Percentiles rank a stretch among this genome's conserved stretches.
Conservation (phyloP, 2,888 invertebrate species). For the Prionchulus punctatus region DNA sequence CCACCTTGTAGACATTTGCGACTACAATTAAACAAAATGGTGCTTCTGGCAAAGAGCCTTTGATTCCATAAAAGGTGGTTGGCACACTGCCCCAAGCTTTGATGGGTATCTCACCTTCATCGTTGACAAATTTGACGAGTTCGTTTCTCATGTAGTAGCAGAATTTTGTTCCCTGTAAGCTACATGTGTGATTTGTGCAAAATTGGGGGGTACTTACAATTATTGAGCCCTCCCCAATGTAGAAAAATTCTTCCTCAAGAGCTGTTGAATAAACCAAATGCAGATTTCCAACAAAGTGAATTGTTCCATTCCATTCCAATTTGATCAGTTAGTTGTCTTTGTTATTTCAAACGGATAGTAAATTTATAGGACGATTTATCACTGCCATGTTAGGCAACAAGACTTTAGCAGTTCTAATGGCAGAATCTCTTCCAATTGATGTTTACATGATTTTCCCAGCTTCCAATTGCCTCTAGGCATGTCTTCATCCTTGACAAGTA, state of each 20-base stretch:
- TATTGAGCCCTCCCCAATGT: not conserved
- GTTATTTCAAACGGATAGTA: no score
- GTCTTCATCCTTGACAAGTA: no score
- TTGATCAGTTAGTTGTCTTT: no score
- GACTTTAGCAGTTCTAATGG: no score
- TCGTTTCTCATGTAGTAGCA: not conserved
- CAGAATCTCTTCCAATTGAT: no score
- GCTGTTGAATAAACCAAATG: not conserved
- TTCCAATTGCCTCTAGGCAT: no score
- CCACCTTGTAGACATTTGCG: not conserved
- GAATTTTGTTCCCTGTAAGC: not conserved
- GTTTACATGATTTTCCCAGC: no score
- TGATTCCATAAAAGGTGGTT: not conserved
- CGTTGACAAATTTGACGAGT: not conserved
- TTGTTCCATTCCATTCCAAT: no score
- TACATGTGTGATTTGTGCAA: not conserved
- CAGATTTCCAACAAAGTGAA: not conserved
- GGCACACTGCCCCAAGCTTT: not conserved
- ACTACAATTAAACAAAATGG: not conserved
- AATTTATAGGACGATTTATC: no score
- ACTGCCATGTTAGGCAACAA: no score
- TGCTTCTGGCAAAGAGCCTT: not conserved
- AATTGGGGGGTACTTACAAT: not conserved
- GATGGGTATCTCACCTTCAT: not conserved
- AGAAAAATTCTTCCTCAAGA: not conserved